phyloP scores from a whole-genome alignment of 2,888 invertebrate genomes.

The Cybosia mesomella region DNA sequence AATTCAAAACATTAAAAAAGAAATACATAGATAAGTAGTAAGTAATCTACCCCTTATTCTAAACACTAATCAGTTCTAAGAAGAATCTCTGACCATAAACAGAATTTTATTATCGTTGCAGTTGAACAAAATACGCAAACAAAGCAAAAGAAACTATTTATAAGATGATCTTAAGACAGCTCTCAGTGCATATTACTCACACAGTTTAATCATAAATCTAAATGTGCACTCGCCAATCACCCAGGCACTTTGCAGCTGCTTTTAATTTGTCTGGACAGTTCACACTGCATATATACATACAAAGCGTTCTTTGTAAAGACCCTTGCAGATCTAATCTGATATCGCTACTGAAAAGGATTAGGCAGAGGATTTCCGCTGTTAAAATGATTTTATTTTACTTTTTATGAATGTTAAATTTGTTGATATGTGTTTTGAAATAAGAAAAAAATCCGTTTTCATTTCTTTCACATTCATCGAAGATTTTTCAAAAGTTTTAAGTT shows the following conservation, averaged over 20 bases:
- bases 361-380: slow-evolving; percentile 16
- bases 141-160: slow-evolving; percentile 27
- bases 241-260: slow-evolving; percentile 74
- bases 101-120: background rate
- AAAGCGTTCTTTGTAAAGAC: slow-evolving; percentile 53
- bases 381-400: background rate
- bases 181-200: slow-evolving; percentile 49
- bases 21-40: no score
- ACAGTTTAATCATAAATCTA: slow-evolving; percentile 72
- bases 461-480: no score
- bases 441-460: no score
- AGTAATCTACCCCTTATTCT: no score
- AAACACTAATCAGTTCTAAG: background rate
- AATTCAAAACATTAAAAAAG: no score
- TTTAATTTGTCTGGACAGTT: slow-evolving; percentile 79
- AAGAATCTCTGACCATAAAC: background rate
- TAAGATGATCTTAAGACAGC: slow-evolving; percentile 45
- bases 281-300: slow-evolving; percentile 59
- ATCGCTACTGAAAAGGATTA: slow-evolving; percentile 49
- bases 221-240: slow-evolving; percentile 77
- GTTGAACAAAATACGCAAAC: background rate
- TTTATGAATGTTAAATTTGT: background rate
- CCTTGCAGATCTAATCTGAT: slow-evolving; percentile 50
- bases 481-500: no score
- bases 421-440: background rate